Percentiles rank a stretch among this genome's conserved stretches.
phyloP scores from a whole-genome alignment of 2,797 vertebrate genomes.

The Liasis olivaceus region DNA sequence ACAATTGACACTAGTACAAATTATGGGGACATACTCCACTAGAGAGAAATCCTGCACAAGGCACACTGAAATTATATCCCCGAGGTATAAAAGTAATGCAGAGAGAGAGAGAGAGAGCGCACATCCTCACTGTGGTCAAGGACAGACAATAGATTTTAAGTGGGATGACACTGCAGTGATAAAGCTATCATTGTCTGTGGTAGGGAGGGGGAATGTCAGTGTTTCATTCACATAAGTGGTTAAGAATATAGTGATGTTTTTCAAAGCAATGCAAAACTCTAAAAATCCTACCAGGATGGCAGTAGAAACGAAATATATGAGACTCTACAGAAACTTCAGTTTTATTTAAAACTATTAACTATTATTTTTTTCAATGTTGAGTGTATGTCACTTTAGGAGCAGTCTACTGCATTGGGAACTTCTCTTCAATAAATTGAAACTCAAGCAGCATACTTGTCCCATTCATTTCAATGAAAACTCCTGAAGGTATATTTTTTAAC shows the following conservation, averaged over 20 bases:
- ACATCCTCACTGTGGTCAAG: not conserved
- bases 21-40: not conserved
- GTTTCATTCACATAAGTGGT: not conserved
- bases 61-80: not conserved
- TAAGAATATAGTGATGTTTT: not conserved
- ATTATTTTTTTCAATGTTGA: not conserved
- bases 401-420: not conserved
- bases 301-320: not conserved
- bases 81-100: not conserved
- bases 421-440: not conserved
- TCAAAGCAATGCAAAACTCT: not conserved
- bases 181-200: not conserved
- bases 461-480: not conserved
- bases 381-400: not conserved
- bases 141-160: not conserved
- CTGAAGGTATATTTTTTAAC: slow-evolving; percentile 17
- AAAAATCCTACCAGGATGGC: not conserved
- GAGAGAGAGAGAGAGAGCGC: no score
- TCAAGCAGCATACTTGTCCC: not conserved
- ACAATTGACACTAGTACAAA: not conserved
- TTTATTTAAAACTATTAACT: not conserved
- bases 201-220: not conserved
- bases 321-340: not conserved
- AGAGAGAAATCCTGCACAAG: not conserved
- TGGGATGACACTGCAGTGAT: not conserved